Evolutionary conservation across 2,888 invertebrate genomes (phyloP).

Genomic region (Cantharis rufa): DNA sequence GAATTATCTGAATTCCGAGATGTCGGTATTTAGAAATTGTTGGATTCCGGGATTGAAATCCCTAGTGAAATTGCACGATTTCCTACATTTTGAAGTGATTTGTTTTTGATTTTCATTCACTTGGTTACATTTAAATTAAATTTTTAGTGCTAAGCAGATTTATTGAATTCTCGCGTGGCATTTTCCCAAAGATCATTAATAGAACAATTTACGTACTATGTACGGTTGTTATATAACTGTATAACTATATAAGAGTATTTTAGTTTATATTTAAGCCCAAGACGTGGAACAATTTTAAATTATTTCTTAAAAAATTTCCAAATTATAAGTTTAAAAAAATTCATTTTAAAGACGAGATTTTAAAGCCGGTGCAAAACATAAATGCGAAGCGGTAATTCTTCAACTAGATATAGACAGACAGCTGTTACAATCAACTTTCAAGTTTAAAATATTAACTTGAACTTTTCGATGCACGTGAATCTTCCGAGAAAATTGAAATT

Average conservation of each 20-base stretch:
- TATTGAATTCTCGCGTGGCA: neutral
- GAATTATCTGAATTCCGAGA: neutral
- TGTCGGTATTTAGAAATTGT: neutral
- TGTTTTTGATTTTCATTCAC: neutral
- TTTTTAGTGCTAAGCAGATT: neutral
- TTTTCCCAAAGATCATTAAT: neutral
- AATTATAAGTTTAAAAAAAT: neutral
- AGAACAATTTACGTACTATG: neutral
- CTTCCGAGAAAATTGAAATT: constrained; percentile 35
- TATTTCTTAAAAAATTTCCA: neutral
- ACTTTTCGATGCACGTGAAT: constrained; percentile 33
- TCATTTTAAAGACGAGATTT: neutral
- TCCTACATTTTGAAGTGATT: neutral
- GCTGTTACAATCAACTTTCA: constrained; percentile 38
- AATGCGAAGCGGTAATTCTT: constrained; percentile 32
- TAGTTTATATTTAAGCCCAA: neutral
- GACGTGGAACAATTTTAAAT: neutral
- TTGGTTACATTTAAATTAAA: neutral
- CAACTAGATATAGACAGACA: constrained; percentile 37
- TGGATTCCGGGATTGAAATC: neutral
- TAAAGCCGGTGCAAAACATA: constrained; percentile 22
- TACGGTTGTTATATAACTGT: neutral
- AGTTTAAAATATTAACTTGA: constrained; percentile 39
- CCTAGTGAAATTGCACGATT: neutral
- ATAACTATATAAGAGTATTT: neutral